Conservation (phyloP, 2,888 invertebrate species). For the Eupithecia abbreviata region DNA sequence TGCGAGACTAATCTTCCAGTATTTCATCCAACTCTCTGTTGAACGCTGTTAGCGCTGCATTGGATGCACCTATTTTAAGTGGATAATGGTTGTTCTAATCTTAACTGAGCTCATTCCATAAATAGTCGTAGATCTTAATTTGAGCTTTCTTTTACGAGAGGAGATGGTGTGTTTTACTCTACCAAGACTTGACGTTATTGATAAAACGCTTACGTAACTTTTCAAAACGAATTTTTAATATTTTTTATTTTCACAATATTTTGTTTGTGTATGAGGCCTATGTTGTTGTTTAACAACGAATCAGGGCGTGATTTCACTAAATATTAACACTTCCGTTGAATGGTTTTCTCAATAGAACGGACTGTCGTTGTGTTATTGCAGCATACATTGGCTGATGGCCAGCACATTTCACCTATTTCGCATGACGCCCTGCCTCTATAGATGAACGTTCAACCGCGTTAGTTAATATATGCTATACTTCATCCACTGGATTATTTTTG, state of each 20-base stretch:
- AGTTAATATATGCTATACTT: not conserved
- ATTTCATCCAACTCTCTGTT: not conserved
- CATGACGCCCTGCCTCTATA: conserved; percentile 26
- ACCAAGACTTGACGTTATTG: not conserved
- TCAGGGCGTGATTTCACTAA: conserved; percentile 34
- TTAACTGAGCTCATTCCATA: conserved; percentile 37
- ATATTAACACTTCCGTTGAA: conserved; percentile 47
- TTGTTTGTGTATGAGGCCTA: conserved; percentile 11
- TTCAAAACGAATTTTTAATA: not conserved
- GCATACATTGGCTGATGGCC: conserved; percentile 68
- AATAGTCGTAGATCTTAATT: conserved; percentile 39
- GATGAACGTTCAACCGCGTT: conserved; percentile 12
- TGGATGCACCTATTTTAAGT: conserved; percentile 49
- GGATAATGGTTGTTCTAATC: conserved; percentile 36
- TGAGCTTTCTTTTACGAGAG: conserved; percentile 16
- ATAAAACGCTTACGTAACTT: not conserved
- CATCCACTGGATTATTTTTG: not conserved
- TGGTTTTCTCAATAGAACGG: conserved; percentile 56
- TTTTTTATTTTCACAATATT: not conserved
- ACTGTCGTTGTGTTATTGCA: conserved; percentile 62
- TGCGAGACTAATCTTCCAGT: conserved; percentile 4
- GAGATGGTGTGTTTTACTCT: not conserved
- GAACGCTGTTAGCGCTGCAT: conserved; percentile 45
- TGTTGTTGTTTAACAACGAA: conserved; percentile 26
- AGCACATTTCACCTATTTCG: conserved; percentile 67